These are phyloP conservation scores for Drosophila novamexicana DNA, from an alignment of 1,140 invertebrate species.

Conservation along the genomic window DNA sequence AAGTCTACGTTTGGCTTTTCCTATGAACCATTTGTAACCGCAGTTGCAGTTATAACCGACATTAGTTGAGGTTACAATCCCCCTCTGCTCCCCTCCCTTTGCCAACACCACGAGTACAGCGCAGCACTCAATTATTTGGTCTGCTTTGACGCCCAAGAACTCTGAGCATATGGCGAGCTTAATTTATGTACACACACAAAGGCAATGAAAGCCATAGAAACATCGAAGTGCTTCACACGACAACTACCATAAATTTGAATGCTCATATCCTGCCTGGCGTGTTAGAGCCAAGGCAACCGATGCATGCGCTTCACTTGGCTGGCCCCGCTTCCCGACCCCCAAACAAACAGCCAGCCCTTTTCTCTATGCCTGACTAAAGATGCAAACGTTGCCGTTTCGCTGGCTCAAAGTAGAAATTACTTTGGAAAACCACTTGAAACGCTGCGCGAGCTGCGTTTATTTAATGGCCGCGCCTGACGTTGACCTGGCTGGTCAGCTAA, in stretches of 20 bases:
- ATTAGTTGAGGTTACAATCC: slow-evolving; percentile 28
- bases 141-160: slow-evolving; percentile 32
- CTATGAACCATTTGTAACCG: slow-evolving; percentile 25
- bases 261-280: slow-evolving; percentile 54
- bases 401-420: slow-evolving; percentile 75
- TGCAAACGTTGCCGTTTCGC: slow-evolving; percentile 63
- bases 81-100: not conserved
- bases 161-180: slow-evolving; percentile 18
- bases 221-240: slow-evolving; percentile 46
- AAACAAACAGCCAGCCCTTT: not conserved
- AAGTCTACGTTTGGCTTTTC: not conserved
- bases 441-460: slow-evolving; percentile 64
- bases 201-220: slow-evolving; percentile 12
- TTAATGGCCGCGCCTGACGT: slow-evolving; percentile 58
- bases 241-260: slow-evolving; percentile 75
- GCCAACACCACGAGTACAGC: slow-evolving; percentile 8
- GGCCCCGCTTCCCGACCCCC: not conserved
- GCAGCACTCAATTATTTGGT: slow-evolving; percentile 39
- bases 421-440: slow-evolving; percentile 71
- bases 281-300: slow-evolving; percentile 6
- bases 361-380: slow-evolving; percentile 55
- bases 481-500: slow-evolving; percentile 47
- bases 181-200: slow-evolving; percentile 63
- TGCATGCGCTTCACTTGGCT: slow-evolving; percentile 5
- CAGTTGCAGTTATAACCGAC: slow-evolving; percentile 31